These are phyloP conservation scores for Papilio gigon DNA, from an alignment of 2,888 invertebrate species.

Conservation along the genomic window DNA sequence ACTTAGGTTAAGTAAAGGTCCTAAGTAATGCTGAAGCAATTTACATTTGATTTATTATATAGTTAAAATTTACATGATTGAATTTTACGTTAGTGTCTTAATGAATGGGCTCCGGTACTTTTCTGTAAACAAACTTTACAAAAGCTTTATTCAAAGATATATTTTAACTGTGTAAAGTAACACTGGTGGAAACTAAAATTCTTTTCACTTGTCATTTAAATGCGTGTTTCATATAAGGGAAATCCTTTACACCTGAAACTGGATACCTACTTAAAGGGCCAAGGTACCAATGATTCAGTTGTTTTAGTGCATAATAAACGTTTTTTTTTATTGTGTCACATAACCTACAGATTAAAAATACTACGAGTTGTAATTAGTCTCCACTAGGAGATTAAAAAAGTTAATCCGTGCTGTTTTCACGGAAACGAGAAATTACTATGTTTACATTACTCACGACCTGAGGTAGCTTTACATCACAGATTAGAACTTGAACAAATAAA, in stretches of 20 bases:
- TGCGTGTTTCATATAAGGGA: no score
- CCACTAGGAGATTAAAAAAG: background rate
- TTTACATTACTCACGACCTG: background rate
- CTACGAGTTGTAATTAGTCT: background rate
- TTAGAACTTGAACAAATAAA: background rate
- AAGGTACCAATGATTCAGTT: no score
- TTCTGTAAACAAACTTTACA: no score
- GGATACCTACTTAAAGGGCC: no score
- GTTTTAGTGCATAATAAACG: no score
- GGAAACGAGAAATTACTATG: conserved; percentile 3
- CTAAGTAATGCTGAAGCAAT: conserved; percentile 24
- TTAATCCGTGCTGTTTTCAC: background rate
- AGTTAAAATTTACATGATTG: background rate
- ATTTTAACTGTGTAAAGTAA: no score
- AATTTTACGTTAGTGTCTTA: background rate
- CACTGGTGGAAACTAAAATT: no score
- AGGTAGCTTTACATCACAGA: background rate
- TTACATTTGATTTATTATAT: conserved; percentile 17
- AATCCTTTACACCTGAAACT: no score
- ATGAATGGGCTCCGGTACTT: background rate
- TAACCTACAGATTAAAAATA: background rate
- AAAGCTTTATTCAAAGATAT: no score
- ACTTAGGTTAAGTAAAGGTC: conserved; percentile 15
- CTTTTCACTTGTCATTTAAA: no score
- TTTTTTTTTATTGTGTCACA: no score